A percentile compares a stretch with the other conserved stretches of the same genome.
phyloP scores from a whole-genome alignment of 2,113 vertebrate species.

The Centropristis striata region DNA sequence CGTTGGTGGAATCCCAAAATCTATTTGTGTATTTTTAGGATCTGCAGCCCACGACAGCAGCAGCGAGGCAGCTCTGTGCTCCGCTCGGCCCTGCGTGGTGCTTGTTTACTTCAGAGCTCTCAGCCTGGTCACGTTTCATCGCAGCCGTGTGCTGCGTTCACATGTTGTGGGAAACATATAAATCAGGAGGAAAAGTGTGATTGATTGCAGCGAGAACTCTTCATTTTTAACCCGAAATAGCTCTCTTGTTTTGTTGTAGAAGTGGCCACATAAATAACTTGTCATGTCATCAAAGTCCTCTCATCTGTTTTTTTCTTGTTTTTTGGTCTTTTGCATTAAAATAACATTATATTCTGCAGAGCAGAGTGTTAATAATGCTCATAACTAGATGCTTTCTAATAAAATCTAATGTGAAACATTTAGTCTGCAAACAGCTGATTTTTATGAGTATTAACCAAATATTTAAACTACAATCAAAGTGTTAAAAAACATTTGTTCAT shows the following conservation, averaged over 20 bases:
- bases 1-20: slow-evolving; percentile 34
- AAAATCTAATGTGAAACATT: background rate
- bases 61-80: slow-evolving; percentile 58
- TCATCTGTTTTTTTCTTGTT: too few species aligned
- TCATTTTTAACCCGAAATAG: background rate
- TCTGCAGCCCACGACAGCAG: slow-evolving; percentile 35
- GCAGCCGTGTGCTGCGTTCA: slow-evolving; percentile 62
- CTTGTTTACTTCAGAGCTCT: slow-evolving; percentile 78
- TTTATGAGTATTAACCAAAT: background rate
- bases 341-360: too few species aligned
- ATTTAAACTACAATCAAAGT: background rate
- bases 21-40: slow-evolving; percentile 23
- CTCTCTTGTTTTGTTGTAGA: background rate
- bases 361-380: too few species aligned
- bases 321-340: too few species aligned
- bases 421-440: background rate
- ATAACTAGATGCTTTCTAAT: too few species aligned
- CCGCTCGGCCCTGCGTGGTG: slow-evolving; percentile 58
- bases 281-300: too few species aligned
- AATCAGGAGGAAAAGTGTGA: background rate
- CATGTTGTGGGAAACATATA: slow-evolving; percentile 23
- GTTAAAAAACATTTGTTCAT: too few species aligned
- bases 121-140: slow-evolving; percentile 72
- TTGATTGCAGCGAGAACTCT: background rate
- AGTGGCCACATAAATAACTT: background rate